These are phyloP conservation scores for Excalfactoria chinensis DNA, from an alignment of 2,113 vertebrate genomes.

Conservation along the genomic window DNA sequence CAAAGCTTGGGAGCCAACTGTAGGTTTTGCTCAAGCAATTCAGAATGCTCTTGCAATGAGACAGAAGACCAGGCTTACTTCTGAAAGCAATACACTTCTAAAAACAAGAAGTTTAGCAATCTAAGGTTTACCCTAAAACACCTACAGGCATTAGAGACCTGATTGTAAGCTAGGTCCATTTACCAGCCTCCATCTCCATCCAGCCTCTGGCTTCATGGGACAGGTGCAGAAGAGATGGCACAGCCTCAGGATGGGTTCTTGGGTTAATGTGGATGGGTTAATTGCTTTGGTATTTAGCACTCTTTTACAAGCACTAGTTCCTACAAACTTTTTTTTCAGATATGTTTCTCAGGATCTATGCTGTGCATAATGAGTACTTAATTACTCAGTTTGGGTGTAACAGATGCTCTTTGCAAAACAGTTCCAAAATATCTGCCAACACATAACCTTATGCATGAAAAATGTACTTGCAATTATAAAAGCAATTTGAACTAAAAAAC, in stretches of 20 bases:
- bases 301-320: neutral
- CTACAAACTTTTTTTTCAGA: neutral
- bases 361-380: neutral
- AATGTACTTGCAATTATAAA: neutral
- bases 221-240: neutral
- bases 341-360: neutral
- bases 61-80: neutral
- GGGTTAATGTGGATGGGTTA: neutral
- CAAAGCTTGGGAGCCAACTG: neutral
- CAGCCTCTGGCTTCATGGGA: neutral
- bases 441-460: accelerated
- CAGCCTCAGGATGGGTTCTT: neutral
- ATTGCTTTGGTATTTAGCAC: neutral
- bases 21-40: neutral
- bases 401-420: neutral
- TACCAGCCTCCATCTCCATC: neutral
- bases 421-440: neutral
- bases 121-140: neutral
- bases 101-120: neutral
- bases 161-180: neutral
- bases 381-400: too few relatives aligned
- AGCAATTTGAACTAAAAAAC: neutral
- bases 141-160: neutral
- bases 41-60: neutral
- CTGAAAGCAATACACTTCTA: neutral